Evolutionary conservation across 1,140 invertebrate genomes (phyloP), one percentile per base, ranked within the genome.

Genomic region (Zaprionus nigranus): DNA sequence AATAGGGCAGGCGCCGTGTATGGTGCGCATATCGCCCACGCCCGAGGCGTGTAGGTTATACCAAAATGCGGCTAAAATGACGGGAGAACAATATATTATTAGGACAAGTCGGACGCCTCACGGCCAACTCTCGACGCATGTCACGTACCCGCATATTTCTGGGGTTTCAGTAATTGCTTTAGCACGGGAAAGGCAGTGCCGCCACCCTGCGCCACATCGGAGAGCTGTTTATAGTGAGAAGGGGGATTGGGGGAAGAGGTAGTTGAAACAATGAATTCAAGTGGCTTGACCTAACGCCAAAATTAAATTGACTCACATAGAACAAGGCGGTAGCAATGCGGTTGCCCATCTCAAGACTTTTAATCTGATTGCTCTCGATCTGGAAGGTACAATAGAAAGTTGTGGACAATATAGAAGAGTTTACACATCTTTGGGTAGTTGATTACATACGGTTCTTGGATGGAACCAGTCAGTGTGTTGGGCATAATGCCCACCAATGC

Each of bases 1-100:
- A 43, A 99, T 98, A 40, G 99, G 99, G 93, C 99, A 99, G 36
- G 98, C 98, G 20, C 98, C 98, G 94, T 99, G 99, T 62, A 98
- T 93, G 1, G 98, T 99, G 71, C 95, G 94, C 57, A 95, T 94
- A 94, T 99, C 98, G 9, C 98, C 97, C 75, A 97, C 96, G 17
- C 99, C 98, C 90, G 95, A 98, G 20, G 96, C 95, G 92, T 97
- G 96, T 65, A 99, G 93, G 94, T 99, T 99, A 91, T 97, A 96
- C 99, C 99, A 99, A 93, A 99, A 98, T 2, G 97, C 97, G 53
- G 98, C 98, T 51, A 94, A 67, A 62, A 12, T 24, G 9, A 12
- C 20, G 3, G 66, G 13, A 34, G 17, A 30, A 60, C 34, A 60
- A 56, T 12, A 60, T 65, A 43, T 57, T 40, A 54, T 36, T 57